Conservation (phyloP, 2,888 invertebrate species). For the Archips xylosteana region DNA sequence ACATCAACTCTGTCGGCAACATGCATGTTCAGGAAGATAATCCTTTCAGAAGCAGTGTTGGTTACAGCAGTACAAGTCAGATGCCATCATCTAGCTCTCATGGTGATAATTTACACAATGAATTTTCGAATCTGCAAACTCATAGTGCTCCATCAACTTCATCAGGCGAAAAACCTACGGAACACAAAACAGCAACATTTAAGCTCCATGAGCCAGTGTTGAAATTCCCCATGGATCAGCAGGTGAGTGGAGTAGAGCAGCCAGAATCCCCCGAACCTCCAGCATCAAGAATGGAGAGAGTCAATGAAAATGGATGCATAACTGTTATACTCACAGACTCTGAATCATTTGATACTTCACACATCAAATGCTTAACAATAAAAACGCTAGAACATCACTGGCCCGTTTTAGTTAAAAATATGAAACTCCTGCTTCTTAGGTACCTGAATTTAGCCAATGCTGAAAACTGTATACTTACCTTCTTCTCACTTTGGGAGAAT, state of each 20-base stretch:
- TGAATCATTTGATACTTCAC: conserved; percentile 93
- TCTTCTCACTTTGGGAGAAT: conserved; percentile 94
- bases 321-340: conserved; percentile 90
- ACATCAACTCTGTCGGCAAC: conserved; percentile 69
- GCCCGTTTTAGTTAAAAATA: conserved; percentile 91
- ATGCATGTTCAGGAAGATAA: conserved; percentile 77
- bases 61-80: conserved; percentile 61
- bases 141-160: conserved; percentile 72
- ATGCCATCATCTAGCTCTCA: conserved; percentile 65
- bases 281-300: conserved; percentile 72
- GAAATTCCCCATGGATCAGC: conserved; percentile 65
- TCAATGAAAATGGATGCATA: conserved; percentile 83
- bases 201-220: conserved; percentile 77
- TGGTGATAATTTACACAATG: conserved; percentile 71
- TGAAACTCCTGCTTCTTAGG: conserved; percentile 85
- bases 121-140: conserved; percentile 80
- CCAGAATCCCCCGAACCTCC: conserved; percentile 67
- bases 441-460: conserved; percentile 86
- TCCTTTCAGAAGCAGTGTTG: conserved; percentile 73
- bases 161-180: conserved; percentile 56
- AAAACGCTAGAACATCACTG: conserved; percentile 94
- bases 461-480: conserved; percentile 91
- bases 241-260: conserved; percentile 61
- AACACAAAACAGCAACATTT: conserved; percentile 60
- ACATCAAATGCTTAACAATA: conserved; percentile 94